A percentile compares a stretch with the other conserved stretches of the same genome.
phyloP scores from a whole-genome alignment of 2,113 vertebrate genomes.

The Silurus glanis region DNA sequence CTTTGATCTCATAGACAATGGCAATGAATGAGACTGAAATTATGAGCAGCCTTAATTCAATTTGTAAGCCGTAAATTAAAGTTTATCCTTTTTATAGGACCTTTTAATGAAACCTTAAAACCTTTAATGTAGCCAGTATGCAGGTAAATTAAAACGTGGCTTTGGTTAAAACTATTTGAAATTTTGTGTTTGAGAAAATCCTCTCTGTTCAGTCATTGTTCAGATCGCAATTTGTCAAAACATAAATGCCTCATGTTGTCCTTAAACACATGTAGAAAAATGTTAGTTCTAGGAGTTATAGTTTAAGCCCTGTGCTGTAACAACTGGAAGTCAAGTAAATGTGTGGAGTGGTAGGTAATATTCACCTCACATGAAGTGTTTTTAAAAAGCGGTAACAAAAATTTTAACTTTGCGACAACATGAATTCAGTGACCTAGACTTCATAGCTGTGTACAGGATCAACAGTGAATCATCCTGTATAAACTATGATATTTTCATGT shows the following conservation, averaged over 20 bases:
- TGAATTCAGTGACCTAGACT: not conserved
- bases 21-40: not conserved
- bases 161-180: not conserved
- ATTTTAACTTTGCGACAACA: not conserved
- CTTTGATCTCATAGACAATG: not conserved
- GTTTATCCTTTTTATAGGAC: not conserved
- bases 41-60: not conserved
- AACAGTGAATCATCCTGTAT: not conserved
- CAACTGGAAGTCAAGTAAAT: not conserved
- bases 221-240: not conserved
- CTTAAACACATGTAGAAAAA: not conserved
- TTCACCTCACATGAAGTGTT: not conserved
- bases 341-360: not conserved
- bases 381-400: not conserved
- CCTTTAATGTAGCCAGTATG: too few relatives aligned
- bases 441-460: not conserved
- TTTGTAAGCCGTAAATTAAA: not conserved
- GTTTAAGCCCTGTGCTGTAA: not conserved
- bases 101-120: too few relatives aligned
- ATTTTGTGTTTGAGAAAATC: not conserved
- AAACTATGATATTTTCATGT: not conserved
- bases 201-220: not conserved
- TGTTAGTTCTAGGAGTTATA: not conserved
- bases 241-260: not conserved
- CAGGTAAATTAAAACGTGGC: not conserved